Percentiles rank a stretch among this genome's conserved stretches.
These are phyloP conservation scores for Eutolmus rufibarbis DNA, from an alignment of 2,888 invertebrate species.

Conservation along the genomic window DNA sequence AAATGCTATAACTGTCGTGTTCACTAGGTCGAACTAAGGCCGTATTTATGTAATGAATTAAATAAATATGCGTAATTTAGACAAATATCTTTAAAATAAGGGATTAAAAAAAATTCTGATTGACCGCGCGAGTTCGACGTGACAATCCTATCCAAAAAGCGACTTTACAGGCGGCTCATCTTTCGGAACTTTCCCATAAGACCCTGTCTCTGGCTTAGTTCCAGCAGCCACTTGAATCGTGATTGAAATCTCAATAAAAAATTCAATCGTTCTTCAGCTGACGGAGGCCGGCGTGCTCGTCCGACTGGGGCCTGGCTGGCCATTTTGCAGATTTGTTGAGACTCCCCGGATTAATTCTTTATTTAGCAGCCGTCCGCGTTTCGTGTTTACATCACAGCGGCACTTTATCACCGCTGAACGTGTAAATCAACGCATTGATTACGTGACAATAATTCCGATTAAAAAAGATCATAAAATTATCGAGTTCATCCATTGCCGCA, in stretches of 20 bases:
- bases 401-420: constrained; percentile 12
- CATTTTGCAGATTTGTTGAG: not conserved
- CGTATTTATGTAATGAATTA: too few species aligned
- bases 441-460: constrained; percentile 39
- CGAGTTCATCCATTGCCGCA: constrained; percentile 3
- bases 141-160: not conserved
- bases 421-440: constrained; percentile 28
- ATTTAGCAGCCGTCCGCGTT: not conserved
- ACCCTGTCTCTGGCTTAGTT: not conserved
- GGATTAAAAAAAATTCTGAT: not conserved
- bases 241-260: constrained; percentile 13
- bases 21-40: too few species aligned
- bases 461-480: constrained; percentile 26
- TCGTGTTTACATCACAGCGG: constrained; percentile 23
- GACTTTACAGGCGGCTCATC: not conserved
- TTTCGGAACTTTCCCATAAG: not conserved
- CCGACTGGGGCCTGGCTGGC: not conserved
- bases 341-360: not conserved
- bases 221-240: not conserved
- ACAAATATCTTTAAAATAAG: not conserved
- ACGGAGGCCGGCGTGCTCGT: not conserved
- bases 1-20: too few species aligned
- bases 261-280: not conserved
- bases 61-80: not conserved
- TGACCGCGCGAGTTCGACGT: not conserved